Evolutionary conservation across 30 jellyfish, hydroid and myxozoan genomes (phyloP), one percentile per base, ranked within the genome.

Genomic region (Turritopsis rubra): DNA sequence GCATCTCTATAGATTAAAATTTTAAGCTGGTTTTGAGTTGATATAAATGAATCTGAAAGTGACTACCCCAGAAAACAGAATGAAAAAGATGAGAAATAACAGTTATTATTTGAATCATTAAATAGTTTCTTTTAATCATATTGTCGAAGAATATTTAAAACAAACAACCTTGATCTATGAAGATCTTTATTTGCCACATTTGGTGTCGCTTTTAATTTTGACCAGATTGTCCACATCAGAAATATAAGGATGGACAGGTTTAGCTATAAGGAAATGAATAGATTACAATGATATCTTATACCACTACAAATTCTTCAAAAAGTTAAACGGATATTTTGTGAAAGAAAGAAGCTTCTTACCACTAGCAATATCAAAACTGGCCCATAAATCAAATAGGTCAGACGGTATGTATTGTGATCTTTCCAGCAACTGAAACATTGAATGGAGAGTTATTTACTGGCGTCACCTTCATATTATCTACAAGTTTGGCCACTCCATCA

Each of bases 211-310:
- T 85, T 85, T 78, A 89, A 86, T 83, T 89, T 89, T 1, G 89
- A 83, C 52, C 88, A 79, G 77, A 89, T 83, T 17, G 83, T 84
- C 53, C 92, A 84, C 76, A 89, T 77, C 30, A 89, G 85, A 65
- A 72, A 85, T 16, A 83, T 21, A 77, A 89, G 28, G 17, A 89
- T 89, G 54, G 74, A 25, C 73, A 89, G 76, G 65, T 89, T 89
- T 7, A 79, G 52, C 96, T 89, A 87, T 7, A 13, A 41, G 60
- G 13, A 41, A 41, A 41, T n/a, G n/a, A n/a, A n/a, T n/a, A n/a
- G n/a, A n/a, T n/a, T n/a, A n/a, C n/a, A n/a, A n/a, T n/a, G n/a
- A n/a, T n/a, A n/a, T n/a, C n/a, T n/a, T n/a, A n/a, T n/a, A 41
- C 5, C 5, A 41, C 13, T 5, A 41, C 60, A 13, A 41, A 41